phyloP scores from a whole-genome alignment of 1,140 invertebrate species.

The Hesperophylax magnus region DNA sequence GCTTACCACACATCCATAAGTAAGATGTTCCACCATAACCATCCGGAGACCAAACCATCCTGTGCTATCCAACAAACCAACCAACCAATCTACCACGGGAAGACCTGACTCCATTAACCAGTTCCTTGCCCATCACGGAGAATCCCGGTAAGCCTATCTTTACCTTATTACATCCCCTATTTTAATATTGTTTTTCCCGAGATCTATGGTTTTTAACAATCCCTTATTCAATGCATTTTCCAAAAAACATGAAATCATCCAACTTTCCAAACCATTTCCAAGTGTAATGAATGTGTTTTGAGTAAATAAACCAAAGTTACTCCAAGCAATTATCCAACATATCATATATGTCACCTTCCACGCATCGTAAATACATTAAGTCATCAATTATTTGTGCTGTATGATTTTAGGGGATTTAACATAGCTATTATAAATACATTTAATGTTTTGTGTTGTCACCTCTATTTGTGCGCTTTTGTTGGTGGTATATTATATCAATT shows the following conservation, averaged over 20 bases:
- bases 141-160: slow-evolving; percentile 56
- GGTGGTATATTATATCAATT: too few species aligned
- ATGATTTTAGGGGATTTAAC: too few species aligned
- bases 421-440: too few species aligned
- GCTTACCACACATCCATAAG: slow-evolving; percentile 8
- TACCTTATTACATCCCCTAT: slow-evolving; percentile 51
- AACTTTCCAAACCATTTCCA: background rate
- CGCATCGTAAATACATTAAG: too few species aligned
- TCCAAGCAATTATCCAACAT: too few species aligned
- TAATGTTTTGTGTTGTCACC: too few species aligned
- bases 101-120: slow-evolving; percentile 50
- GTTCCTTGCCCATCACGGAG: slow-evolving; percentile 49
- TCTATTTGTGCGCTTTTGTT: too few species aligned
- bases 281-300: background rate
- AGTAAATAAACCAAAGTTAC: too few species aligned
- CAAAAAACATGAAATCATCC: too few species aligned
- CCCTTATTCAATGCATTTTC: background rate
- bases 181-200: slow-evolving; percentile 24
- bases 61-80: slow-evolving; percentile 55
- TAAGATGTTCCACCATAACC: slow-evolving; percentile 12
- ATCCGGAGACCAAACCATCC: slow-evolving; percentile 47
- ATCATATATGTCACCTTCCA: background rate
- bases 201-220: background rate
- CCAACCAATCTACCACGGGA: slow-evolving; percentile 22
- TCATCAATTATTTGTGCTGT: too few species aligned